Base-by-base conservation (phyloP, 37 sponge, comb jelly and placozoan genomes). In the Cliona cf. orientalis region DNA sequence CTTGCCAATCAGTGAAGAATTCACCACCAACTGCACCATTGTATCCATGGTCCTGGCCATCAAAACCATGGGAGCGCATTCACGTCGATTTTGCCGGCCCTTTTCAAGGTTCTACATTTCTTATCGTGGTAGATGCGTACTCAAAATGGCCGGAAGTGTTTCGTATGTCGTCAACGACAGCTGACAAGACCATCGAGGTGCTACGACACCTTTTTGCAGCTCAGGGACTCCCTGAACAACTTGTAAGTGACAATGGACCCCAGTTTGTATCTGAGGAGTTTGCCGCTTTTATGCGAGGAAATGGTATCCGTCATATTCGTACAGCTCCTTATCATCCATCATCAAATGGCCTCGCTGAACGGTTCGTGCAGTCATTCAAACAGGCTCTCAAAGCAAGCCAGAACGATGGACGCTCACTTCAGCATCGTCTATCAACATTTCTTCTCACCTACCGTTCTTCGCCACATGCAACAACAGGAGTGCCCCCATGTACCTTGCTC, bases 141-240 rank as follows among this genome's bases (percentile, higher is more conserved):
- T 76, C 88, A 2, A 88, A 88, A 43, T 88, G 88, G 88, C 70
- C 77, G 2, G 89, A 89, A 61, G 79, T 89, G 2, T 25, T 53
- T 9, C 11, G 35, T 35, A 87, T 87, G 81, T 36, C 43, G 0
- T 45, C 40, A 23, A 84, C 69, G 5, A 84, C 85, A 42, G 59
- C 79, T 32, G 49, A 9, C 38, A 74, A 32, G 53, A 80, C 87
- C 3, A 56, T 87, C 41, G 67, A 74, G 66, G 81, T 49, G 25
- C 53, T 87, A 38, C 74, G 68, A 22, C 36, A 57, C 9, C 19
- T 87, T 32, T 80, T 87, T 71, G 81, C 75, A 0, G 39, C 44
- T 28, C 74, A 75, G 59, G 80, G 87, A 2, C 43, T 87, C 43
- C 87, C 87, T 29, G 59, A 66, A 1, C 75, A 80, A 34, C 23